Percentiles rank a stretch among this genome's conserved stretches.
These are phyloP conservation scores for Halichoeres trimaculatus DNA, from an alignment of 2,113 vertebrate species.

Conservation along the genomic window DNA sequence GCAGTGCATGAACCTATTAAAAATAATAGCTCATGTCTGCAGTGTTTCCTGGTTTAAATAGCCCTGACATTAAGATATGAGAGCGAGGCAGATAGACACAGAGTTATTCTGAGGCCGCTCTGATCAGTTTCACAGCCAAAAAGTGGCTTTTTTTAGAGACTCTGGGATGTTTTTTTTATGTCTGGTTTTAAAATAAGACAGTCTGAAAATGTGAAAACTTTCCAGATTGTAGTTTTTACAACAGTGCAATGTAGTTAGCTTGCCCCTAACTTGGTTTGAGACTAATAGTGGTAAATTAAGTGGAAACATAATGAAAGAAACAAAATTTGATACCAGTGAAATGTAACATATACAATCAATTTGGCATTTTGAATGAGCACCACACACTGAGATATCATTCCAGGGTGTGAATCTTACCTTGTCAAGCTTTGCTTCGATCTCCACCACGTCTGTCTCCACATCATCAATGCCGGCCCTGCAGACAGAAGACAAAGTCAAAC, in stretches of 20 bases:
- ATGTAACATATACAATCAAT: too few relatives aligned
- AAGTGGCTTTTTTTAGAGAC: too few relatives aligned
- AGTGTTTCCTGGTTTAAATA: conserved; percentile 39
- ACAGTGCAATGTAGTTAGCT: background rate
- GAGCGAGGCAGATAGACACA: conserved; percentile 1
- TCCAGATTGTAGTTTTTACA: background rate
- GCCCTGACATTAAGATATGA: conserved; percentile 43
- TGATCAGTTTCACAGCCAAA: background rate
- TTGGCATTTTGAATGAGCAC: too few relatives aligned
- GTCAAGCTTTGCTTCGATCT: conserved; percentile 96
- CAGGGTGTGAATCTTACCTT: conserved; percentile 86
- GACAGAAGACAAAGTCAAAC: conserved; percentile 58
- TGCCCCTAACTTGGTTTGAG: too few relatives aligned
- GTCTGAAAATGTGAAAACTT: background rate
- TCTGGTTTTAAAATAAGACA: conserved; percentile 1
- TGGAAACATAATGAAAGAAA: background rate
- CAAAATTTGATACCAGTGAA: background rate
- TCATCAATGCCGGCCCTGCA: conserved; percentile 95
- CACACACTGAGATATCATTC: too few relatives aligned
- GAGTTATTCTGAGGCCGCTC: background rate
- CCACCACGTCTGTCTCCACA: conserved; percentile 96
- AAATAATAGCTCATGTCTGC: conserved; percentile 21
- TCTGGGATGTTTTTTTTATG: too few relatives aligned
- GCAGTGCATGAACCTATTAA: conserved; percentile 16
- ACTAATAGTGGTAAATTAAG: too few relatives aligned